Percentiles rank a stretch among this genome's conserved stretches.
These are phyloP conservation scores for Gasteruption jaculator DNA, from an alignment of 2,888 invertebrate genomes.

Conservation along the genomic window DNA sequence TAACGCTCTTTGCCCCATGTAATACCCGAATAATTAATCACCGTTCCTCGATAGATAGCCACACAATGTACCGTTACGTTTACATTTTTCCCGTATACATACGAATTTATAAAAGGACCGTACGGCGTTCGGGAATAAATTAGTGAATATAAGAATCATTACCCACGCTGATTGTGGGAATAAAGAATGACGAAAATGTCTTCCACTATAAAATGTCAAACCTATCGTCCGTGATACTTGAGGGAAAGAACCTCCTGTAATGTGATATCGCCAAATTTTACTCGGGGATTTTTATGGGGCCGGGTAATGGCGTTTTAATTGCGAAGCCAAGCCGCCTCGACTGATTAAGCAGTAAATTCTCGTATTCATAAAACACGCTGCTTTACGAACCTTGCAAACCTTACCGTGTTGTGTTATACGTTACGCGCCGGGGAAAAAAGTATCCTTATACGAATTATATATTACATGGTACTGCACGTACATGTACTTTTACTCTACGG, in stretches of 20 bases:
- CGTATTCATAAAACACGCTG: constrained; percentile 39
- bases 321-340: constrained; percentile 32
- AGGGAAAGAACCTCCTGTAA: constrained; percentile 27
- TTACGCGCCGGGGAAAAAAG: constrained; percentile 11
- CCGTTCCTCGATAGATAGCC: constrained; percentile 30
- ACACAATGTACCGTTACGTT: constrained; percentile 34
- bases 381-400: constrained; percentile 30
- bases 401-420: constrained; percentile 15
- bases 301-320: constrained; percentile 44
- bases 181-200: too few species aligned
- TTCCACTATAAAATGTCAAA: constrained; percentile 23
- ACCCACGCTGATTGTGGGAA: too few species aligned
- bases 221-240: constrained; percentile 22
- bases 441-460: too few species aligned
- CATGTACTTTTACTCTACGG: too few species aligned
- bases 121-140: too few species aligned
- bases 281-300: constrained; percentile 36
- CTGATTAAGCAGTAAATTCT: constrained; percentile 47
- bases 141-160: too few species aligned
- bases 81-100: too few species aligned
- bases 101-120: too few species aligned
- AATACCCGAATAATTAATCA: constrained; percentile 33
- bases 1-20: constrained; percentile 32
- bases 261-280: constrained; percentile 38
- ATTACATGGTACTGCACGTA: too few species aligned